Evolutionary conservation across 2,113 vertebrate species (phyloP).

Genomic region (Gracilinanus agilis): DNA sequence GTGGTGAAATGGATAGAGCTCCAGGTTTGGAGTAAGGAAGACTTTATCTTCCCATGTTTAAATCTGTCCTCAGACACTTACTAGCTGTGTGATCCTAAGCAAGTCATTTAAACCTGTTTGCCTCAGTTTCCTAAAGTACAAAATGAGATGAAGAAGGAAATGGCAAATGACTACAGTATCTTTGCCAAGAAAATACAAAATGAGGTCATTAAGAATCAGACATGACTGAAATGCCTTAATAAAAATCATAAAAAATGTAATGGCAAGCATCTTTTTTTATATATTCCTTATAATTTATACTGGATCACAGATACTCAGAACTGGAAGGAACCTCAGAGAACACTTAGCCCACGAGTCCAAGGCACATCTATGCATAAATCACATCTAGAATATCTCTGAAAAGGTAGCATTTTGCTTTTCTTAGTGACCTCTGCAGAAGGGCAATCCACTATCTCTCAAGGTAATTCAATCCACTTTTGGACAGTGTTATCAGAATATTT

Average conservation of each 20-base stretch:
- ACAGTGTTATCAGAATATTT: no score
- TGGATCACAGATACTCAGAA: background rate
- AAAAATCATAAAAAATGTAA: background rate
- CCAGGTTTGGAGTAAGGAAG: background rate
- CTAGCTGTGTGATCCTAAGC: background rate
- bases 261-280: background rate
- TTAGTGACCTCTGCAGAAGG: background rate
- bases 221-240: background rate
- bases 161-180: background rate
- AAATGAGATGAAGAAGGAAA: background rate
- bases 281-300: background rate
- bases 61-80: background rate
- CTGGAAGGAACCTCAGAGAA: background rate
- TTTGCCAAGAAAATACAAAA: background rate
- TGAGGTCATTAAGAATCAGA: background rate
- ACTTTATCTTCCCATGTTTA: background rate
- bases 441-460: no score
- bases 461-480: no score
- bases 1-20: background rate
- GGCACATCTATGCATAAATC: background rate
- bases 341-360: background rate
- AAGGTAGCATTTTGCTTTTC: background rate
- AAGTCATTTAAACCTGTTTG: background rate
- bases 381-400: no score
- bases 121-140: background rate